Evolutionary conservation across 2,113 vertebrate species (phyloP).

Genomic region (Dromaius novaehollandiae): DNA sequence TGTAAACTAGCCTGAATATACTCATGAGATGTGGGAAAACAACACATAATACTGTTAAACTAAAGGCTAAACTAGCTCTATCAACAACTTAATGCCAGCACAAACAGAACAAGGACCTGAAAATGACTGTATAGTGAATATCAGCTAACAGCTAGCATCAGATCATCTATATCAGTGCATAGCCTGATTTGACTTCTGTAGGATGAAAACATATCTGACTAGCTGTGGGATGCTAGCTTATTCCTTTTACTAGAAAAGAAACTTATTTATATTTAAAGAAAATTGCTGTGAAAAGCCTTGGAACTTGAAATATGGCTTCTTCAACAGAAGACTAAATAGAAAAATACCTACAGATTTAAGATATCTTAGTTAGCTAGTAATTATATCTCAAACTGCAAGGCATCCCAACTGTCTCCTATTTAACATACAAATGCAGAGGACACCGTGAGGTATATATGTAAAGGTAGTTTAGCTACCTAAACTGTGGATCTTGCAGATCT

Average conservation of each 20-base stretch:
- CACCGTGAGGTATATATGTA: not conserved
- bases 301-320: not conserved
- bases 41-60: constrained; percentile 27
- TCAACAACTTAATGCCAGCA: not conserved
- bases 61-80: constrained; percentile 14
- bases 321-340: not conserved
- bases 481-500: not conserved
- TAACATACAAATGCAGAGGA: not conserved
- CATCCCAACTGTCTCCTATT: not conserved
- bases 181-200: not conserved
- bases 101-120: not conserved
- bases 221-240: not conserved
- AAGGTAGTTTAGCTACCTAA: not conserved
- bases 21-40: constrained; percentile 49
- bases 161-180: not conserved
- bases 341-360: not conserved
- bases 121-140: not conserved
- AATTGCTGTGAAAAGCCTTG: not conserved
- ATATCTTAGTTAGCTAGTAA: not conserved
- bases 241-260: not conserved
- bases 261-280: not conserved
- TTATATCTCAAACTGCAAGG: not conserved
- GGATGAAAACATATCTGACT: not conserved
- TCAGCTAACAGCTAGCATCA: not conserved
- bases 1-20: constrained; percentile 64